Percentiles rank a stretch among this genome's conserved stretches.
These are phyloP conservation scores for Melanotus villosus DNA, from an alignment of 2,888 invertebrate genomes.

Conservation along the genomic window DNA sequence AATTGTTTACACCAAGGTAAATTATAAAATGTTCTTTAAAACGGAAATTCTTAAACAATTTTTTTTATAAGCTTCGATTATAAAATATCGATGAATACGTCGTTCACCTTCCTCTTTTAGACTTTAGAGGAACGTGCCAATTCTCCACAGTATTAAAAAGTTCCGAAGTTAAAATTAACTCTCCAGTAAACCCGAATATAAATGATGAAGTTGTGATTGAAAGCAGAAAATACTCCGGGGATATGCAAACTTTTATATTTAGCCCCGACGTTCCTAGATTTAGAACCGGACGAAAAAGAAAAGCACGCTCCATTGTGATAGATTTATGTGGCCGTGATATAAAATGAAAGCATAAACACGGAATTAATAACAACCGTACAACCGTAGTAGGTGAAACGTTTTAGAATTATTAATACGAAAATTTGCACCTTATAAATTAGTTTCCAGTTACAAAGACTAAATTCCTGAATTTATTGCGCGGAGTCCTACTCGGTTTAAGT, in stretches of 20 bases:
- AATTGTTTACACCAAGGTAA: neutral
- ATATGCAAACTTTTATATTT: conserved; percentile 2
- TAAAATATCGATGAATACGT: neutral
- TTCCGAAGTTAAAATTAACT: conserved; percentile 9
- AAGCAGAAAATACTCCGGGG: conserved; percentile 1
- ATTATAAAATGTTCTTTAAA: neutral
- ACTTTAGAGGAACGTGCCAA: neutral
- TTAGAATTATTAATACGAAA: no score
- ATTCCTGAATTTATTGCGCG: neutral
- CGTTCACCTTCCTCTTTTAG: neutral
- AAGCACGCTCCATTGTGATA: neutral
- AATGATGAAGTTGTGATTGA: conserved; percentile 17
- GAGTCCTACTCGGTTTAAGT: neutral
- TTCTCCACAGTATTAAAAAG: conserved; percentile 8
- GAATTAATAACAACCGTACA: neutral
- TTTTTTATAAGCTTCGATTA: neutral
- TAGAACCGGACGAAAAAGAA: neutral
- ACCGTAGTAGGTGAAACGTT: neutral
- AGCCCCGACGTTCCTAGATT: neutral
- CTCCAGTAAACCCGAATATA: conserved; percentile 3
- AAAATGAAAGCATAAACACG: neutral
- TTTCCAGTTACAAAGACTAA: no score
- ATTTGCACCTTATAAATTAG: no score
- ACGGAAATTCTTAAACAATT: neutral
- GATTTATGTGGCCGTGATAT: neutral